phyloP scores from a whole-genome alignment of 2,888 invertebrate species.

The Epistrophella euchroma region DNA sequence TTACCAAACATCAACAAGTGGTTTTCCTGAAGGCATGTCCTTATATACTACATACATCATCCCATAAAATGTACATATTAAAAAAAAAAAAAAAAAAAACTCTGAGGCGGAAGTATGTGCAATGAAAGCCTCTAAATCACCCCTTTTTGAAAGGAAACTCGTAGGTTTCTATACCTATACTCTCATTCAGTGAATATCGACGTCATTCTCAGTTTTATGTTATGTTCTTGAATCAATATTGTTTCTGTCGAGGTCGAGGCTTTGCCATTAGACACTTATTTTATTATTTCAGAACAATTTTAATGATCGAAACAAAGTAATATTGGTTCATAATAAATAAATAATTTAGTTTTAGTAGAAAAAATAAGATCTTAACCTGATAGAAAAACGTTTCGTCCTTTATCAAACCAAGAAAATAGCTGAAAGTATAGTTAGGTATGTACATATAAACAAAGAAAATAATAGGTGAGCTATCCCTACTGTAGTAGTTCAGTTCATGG shows the following conservation, averaged over 20 bases:
- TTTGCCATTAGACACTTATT: constrained; percentile 7
- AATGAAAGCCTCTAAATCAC: background rate
- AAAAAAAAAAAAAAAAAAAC: background rate
- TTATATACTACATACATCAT: too few relatives aligned
- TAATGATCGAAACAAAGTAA: too few relatives aligned
- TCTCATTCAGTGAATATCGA: background rate
- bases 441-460: background rate
- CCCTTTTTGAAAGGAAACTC: background rate
- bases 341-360: too few relatives aligned
- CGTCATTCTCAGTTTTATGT: background rate
- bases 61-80: background rate
- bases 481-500: too few relatives aligned
- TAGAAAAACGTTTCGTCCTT: too few relatives aligned
- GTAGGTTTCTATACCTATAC: too few relatives aligned
- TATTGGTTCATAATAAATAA: too few relatives aligned
- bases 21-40: constrained; percentile 6
- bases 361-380: too few relatives aligned
- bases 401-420: too few relatives aligned
- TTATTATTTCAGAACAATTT: background rate
- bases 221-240: background rate
- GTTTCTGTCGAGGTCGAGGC: background rate
- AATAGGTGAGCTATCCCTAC: too few relatives aligned
- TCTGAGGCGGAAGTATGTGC: background rate
- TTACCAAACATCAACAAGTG: constrained; percentile 18
- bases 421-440: background rate